Base-by-base conservation (phyloP, 2,888 invertebrate genomes). In the Andrena bucephala region DNA sequence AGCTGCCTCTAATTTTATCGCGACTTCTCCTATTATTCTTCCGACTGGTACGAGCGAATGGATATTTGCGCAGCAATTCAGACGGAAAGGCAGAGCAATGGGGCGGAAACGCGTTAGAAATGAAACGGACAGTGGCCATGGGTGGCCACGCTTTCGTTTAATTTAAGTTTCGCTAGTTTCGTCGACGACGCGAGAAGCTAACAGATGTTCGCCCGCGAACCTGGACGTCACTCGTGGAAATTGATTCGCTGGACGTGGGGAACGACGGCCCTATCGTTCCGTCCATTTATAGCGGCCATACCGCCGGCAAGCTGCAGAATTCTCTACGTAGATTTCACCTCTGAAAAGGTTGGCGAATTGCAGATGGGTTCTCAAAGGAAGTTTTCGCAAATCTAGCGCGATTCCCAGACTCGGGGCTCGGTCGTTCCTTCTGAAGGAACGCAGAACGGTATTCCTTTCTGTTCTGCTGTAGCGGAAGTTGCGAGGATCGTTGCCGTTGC, bases 401-500 rank as follows among this genome's bases (percentile, higher is more conserved):
- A 57, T 54, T 20, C 20, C 54, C 20, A 8, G 24, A 10, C 24
- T 57, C 57, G 24, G 10, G 24, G 27, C 10, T 57, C 24, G 57
- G 10, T 20, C 24, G 24, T 24, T 57, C 57, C 57, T 24, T 57
- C 24, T 4, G 57, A 57, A 27, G 24, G 24, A 27, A 57, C 24
- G 24, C 57, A 10, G 24, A 24, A 24, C 24, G 10, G 24, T 27
- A 24, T 57, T 57, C 24, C 24, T 57, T 57, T 20, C 13, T 27
- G 29, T 57, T 24, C 57, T 27, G 24, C 10, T 57, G 24, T 16
- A 16, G 29, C 70, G 57, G 27, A 48, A 59, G 27, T 29, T 59
- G 59, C 42, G 36, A 27, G 70, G 48, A 70, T 70, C 70, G 70
- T 70, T 70, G 59, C n/a, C 42, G 70, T 60, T 29, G 42, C 59